A percentile compares a stretch with the other conserved stretches of the same genome.
These are phyloP conservation scores for Odontamblyopus rebecca DNA, from an alignment of 2,797 vertebrate species.

Conservation along the genomic window DNA sequence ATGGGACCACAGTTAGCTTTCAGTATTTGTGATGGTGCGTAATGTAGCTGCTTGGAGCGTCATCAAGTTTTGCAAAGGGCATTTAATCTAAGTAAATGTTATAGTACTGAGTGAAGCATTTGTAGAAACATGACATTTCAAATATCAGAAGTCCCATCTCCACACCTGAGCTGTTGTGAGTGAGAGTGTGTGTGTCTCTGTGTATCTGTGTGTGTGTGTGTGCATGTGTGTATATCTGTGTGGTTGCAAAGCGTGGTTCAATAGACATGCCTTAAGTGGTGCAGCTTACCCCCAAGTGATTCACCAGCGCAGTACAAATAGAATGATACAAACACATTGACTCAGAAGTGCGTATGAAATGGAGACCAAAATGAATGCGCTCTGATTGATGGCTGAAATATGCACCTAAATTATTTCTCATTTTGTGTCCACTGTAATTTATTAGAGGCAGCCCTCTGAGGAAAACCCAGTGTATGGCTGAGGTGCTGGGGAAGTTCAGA, in stretches of 20 bases:
- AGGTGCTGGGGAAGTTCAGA: constrained; percentile 29
- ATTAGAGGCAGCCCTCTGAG: constrained; percentile 53
- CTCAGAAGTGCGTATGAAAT: constrained; percentile 12
- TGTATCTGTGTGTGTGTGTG: background rate
- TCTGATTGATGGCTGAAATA: constrained; percentile 35
- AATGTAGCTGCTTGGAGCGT: background rate
- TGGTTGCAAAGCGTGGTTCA: background rate
- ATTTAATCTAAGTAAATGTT: background rate
- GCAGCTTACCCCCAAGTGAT: background rate
- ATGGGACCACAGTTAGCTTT: background rate
- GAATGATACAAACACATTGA: constrained; percentile 21
- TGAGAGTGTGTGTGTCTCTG: background rate
- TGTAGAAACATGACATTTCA: constrained; percentile 12
- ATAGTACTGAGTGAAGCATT: background rate
- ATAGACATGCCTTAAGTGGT: background rate
- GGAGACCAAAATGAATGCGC: constrained; percentile 19
- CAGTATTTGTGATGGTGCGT: background rate
- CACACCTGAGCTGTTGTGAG: background rate
- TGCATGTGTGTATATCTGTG: background rate
- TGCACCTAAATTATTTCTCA: constrained; percentile 63
- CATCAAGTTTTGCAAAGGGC: background rate
- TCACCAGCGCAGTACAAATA: constrained; percentile 14
- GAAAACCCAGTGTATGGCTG: constrained; percentile 24
- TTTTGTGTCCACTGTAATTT: constrained; percentile 66
- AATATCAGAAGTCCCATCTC: constrained; percentile 2